Conservation (phyloP, 2,888 invertebrate species). For the Drosophila flavopinicola region DNA sequence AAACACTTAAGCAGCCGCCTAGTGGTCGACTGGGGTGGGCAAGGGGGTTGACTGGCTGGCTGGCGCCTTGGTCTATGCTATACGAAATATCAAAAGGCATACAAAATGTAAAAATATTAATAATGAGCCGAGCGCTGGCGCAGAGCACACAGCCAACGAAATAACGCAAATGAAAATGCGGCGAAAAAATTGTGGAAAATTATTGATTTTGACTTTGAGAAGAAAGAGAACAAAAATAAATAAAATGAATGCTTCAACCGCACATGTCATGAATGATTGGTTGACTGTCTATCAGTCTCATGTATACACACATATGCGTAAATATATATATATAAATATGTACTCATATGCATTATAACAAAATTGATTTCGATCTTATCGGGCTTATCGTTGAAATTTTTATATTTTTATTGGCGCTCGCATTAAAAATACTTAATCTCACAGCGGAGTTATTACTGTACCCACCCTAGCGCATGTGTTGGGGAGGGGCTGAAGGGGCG, state of each 20-base stretch:
- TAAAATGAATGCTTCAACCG: slow-evolving; percentile 37
- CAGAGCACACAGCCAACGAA: slow-evolving; percentile 37
- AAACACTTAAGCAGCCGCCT: slow-evolving; percentile 76
- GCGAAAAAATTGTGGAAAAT: slow-evolving; percentile 67
- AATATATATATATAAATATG: slow-evolving; percentile 12
- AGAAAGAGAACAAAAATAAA: slow-evolving; percentile 32
- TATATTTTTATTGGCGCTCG: slow-evolving; percentile 74
- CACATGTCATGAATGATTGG: slow-evolving; percentile 56
- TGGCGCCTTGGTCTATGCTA: slow-evolving; percentile 46
- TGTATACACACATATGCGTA: slow-evolving; percentile 19
- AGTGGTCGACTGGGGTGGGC: slow-evolving; percentile 34
- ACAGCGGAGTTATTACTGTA: slow-evolving; percentile 61
- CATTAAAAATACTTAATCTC: slow-evolving; percentile 82
- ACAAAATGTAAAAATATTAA: slow-evolving; percentile 80
- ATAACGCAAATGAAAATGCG: slow-evolving; percentile 51
- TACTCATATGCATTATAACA: slow-evolving; percentile 51
- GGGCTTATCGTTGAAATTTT: slow-evolving; percentile 78
- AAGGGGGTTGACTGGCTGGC: slow-evolving; percentile 2
- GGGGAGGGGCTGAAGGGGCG: not conserved
- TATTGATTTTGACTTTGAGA: slow-evolving; percentile 81
- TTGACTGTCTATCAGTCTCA: slow-evolving; percentile 46
- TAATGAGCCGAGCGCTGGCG: slow-evolving; percentile 71
- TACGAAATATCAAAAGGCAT: slow-evolving; percentile 65
- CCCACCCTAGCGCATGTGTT: slow-evolving; percentile 25
- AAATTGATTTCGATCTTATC: slow-evolving; percentile 75